Evolutionary conservation across 1,140 invertebrate genomes (phyloP).

Genomic region (Apis dorsata): DNA sequence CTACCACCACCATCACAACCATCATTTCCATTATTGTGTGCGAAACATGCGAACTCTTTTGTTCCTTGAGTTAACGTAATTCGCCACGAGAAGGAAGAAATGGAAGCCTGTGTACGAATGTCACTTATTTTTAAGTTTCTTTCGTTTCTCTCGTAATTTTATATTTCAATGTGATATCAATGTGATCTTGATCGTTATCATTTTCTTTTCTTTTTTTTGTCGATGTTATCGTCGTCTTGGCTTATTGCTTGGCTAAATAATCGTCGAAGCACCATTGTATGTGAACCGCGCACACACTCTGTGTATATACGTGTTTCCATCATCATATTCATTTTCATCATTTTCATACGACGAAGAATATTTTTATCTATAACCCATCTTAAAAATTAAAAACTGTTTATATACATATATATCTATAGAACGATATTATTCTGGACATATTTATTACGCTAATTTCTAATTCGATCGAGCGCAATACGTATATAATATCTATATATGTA

Average conservation of each 20-base stretch:
- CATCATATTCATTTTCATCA: background rate
- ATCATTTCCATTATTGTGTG: no score
- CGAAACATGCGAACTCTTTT: background rate
- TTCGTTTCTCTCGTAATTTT: conserved; percentile 19
- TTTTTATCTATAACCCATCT: background rate
- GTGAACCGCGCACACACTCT: conserved; percentile 32
- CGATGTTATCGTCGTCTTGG: conserved; percentile 71
- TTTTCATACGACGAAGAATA: background rate
- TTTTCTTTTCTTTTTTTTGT: conserved; percentile 33
- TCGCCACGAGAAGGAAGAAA: no score
- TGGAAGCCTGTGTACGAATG: no score
- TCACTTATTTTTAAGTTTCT: background rate
- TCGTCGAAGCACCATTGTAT: conserved; percentile 64
- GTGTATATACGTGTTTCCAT: conserved; percentile 32
- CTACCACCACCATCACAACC: no score
- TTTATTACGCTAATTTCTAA: background rate
- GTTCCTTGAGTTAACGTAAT: background rate
- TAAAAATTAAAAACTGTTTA: background rate
- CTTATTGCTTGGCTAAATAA: conserved; percentile 72
- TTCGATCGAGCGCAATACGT: background rate
- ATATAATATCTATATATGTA: background rate
- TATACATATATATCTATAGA: background rate
- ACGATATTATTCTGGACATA: background rate
- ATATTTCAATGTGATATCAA: conserved; percentile 2
- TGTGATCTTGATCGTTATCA: conserved; percentile 42